Percentiles rank a stretch among this genome's conserved stretches.
These are phyloP conservation scores for Chloropsis hardwickii DNA, from an alignment of 2,113 vertebrate genomes.

Conservation along the genomic window DNA sequence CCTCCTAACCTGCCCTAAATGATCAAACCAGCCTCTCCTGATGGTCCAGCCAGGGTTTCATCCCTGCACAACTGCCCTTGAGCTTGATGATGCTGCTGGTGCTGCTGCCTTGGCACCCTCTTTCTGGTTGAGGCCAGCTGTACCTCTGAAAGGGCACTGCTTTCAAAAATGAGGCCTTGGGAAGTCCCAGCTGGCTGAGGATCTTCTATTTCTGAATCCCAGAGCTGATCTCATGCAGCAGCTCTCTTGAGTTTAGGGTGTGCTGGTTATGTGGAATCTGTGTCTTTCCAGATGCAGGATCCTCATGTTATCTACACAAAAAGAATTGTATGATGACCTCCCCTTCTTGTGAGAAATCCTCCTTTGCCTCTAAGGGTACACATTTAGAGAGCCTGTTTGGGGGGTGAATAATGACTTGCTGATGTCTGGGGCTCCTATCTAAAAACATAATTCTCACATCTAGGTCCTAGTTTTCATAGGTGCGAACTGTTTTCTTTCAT, in stretches of 20 bases:
- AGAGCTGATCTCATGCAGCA: background rate
- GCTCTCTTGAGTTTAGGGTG: background rate
- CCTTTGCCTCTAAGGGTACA: background rate
- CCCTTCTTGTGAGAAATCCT: background rate
- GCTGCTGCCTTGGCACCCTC: background rate
- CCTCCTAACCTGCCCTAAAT: background rate
- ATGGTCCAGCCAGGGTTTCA: background rate
- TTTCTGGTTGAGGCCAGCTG: background rate
- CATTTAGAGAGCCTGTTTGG: background rate
- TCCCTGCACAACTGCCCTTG: background rate
- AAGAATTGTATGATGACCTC: background rate
- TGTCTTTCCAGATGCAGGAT: background rate
- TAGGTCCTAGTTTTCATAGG: background rate
- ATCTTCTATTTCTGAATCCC: background rate
- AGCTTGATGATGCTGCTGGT: background rate
- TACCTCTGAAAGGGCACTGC: background rate
- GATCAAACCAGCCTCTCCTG: background rate
- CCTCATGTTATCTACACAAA: background rate
- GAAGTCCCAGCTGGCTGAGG: background rate
- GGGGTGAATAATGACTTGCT: background rate
- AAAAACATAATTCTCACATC: background rate
- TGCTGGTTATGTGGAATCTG: background rate
- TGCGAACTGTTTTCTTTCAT: background rate
- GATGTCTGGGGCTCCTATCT: background rate
- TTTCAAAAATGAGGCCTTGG: background rate